These are phyloP conservation scores for Cygnus olor DNA, from an alignment of 2,797 vertebrate species.

Conservation along the genomic window DNA sequence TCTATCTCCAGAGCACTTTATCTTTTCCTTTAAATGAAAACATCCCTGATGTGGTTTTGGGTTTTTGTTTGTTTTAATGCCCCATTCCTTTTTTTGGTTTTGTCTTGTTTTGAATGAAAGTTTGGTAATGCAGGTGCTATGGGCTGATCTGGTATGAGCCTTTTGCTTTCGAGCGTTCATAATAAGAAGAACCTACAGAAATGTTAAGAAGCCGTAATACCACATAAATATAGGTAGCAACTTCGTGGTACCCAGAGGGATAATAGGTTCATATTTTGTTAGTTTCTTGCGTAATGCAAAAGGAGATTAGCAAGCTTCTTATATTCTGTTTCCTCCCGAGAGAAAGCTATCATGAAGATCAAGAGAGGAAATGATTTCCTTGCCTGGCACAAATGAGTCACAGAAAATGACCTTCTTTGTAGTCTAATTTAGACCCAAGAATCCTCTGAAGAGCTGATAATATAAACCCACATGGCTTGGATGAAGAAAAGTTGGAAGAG, in stretches of 20 bases:
- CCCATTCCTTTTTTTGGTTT: not conserved
- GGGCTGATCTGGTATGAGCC: not conserved
- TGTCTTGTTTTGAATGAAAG: not conserved
- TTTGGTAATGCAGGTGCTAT: not conserved
- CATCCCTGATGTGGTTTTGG: not conserved
- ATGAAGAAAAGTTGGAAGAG: conserved; percentile 28
- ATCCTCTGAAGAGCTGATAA: conserved; percentile 59
- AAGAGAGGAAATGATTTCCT: conserved; percentile 73
- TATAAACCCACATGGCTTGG: conserved; percentile 30
- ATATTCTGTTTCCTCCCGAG: conserved; percentile 63
- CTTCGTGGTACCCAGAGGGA: conserved; percentile 16
- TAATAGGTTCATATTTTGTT: conserved; percentile 35
- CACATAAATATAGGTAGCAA: conserved; percentile 33
- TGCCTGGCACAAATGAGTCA: conserved; percentile 75
- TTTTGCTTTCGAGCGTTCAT: not conserved
- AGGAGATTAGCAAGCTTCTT: conserved; percentile 69
- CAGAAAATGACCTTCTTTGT: conserved; percentile 70
- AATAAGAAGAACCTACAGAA: not conserved
- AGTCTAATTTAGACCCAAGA: conserved; percentile 72
- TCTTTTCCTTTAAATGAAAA: not conserved
- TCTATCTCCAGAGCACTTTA: not conserved
- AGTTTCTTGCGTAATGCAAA: conserved; percentile 59
- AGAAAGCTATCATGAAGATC: conserved; percentile 68
- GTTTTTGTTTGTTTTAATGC: not conserved
- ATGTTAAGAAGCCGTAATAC: not conserved